Evolutionary conservation across 2,113 vertebrate genomes (phyloP).

Genomic region (Thamnaconus septentrionalis): DNA sequence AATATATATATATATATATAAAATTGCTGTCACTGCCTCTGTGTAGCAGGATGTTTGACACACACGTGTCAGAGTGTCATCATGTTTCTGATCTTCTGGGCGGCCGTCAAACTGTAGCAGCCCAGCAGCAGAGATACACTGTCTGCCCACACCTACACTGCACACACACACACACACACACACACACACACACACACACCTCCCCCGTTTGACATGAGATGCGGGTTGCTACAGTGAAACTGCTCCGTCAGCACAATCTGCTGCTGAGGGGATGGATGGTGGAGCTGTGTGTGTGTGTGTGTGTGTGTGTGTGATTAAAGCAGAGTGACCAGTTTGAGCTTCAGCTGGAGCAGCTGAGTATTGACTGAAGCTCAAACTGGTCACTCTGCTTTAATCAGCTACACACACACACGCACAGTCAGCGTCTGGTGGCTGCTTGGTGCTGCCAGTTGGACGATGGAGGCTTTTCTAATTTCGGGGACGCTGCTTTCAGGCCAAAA

Average conservation of each 20-base stretch:
- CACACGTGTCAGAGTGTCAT: no score
- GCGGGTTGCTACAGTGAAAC: slow-evolving; percentile 25
- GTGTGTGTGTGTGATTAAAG: background rate
- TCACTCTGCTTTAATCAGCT: background rate
- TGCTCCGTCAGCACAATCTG: slow-evolving; percentile 55
- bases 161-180: slow-evolving; percentile 5
- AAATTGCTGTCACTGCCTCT: no score
- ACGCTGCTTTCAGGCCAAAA: slow-evolving; percentile 46
- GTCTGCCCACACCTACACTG: no score
- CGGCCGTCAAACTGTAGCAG: background rate
- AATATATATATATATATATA: no score
- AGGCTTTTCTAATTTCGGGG: slow-evolving; percentile 54
- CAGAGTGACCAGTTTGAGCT: background rate
- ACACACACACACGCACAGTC: background rate
- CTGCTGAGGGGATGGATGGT: slow-evolving; percentile 8
- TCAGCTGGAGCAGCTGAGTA: background rate
- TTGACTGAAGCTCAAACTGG: background rate
- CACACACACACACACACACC: slow-evolving; percentile 1
- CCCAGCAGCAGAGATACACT: slow-evolving; percentile 1
- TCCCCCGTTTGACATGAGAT: slow-evolving; percentile 28
- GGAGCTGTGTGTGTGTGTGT: background rate
- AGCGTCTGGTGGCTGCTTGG: no score
- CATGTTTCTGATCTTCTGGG: no score
- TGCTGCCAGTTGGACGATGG: slow-evolving; percentile 46
- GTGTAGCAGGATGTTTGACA: no score